A percentile compares a stretch with the other conserved stretches of the same genome.
These are phyloP conservation scores for Apodemus sylvaticus DNA, from an alignment of 2,113 vertebrate genomes.

Conservation along the genomic window DNA sequence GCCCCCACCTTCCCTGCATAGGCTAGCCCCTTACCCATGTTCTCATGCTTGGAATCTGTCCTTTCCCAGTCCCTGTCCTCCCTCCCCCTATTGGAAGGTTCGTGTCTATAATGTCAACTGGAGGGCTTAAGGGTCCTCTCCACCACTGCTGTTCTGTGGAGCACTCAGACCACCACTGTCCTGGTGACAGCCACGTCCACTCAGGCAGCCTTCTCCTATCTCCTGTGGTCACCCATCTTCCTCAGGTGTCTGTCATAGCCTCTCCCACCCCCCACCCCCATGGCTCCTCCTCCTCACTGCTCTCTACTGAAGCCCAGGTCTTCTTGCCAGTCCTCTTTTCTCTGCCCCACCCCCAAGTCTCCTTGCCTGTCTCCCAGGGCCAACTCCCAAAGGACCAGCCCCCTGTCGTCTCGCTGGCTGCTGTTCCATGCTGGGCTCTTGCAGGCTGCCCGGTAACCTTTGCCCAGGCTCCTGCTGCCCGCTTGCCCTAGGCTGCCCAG, in stretches of 20 bases:
- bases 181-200: rapidly evolving
- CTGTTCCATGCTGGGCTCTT: background rate
- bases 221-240: background rate
- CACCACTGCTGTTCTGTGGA: background rate
- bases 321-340: background rate
- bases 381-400: background rate
- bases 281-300: too few species aligned
- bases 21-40: background rate
- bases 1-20: rapidly evolving
- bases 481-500: background rate
- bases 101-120: background rate
- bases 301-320: rapidly evolving
- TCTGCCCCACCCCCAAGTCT: background rate
- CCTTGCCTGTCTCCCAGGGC: background rate
- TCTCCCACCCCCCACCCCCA: background rate
- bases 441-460: background rate
- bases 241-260: background rate
- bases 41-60: background rate
- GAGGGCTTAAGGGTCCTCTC: background rate
- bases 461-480: background rate
- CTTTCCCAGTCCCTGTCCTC: background rate
- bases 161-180: rapidly evolving
- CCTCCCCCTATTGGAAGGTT: background rate
- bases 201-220: background rate
- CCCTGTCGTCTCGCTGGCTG: background rate